Evolutionary conservation across 2,888 invertebrate species (phyloP).

Genomic region (Clostera curtula): DNA sequence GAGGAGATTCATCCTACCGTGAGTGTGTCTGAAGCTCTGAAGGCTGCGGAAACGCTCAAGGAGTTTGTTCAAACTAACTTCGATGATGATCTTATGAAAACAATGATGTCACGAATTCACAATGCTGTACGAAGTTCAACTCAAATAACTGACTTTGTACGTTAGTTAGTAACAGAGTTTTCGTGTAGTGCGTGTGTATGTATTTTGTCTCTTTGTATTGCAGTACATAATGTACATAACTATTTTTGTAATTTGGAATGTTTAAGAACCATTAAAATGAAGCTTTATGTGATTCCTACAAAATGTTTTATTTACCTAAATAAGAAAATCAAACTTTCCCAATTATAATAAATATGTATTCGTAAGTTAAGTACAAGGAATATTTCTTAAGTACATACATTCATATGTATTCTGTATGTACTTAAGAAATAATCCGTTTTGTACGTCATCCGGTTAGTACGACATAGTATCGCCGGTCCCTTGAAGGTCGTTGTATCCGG

Average conservation of each 20-base stretch:
- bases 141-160: slow-evolving; percentile 9
- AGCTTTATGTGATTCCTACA: slow-evolving; percentile 2
- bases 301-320: no score
- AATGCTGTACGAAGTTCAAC: slow-evolving; percentile 17
- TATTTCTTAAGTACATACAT: not conserved
- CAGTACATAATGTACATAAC: slow-evolving; percentile 6
- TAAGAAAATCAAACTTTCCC: no score
- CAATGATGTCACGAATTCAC: slow-evolving; percentile 16
- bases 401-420: not conserved
- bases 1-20: slow-evolving; percentile 11
- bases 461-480: slow-evolving; percentile 4
- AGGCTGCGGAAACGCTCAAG: slow-evolving; percentile 16
- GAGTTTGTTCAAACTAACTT: slow-evolving; percentile 18
- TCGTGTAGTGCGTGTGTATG: not conserved
- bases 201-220: slow-evolving; percentile 3
- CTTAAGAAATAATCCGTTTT: not conserved
- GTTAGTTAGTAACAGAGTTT: slow-evolving; percentile 2
- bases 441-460: slow-evolving; percentile 4
- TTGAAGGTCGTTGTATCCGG: slow-evolving; percentile 7
- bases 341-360: not conserved
- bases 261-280: slow-evolving; percentile 5
- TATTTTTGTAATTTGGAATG: slow-evolving; percentile 4
- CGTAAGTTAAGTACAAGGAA: not conserved
- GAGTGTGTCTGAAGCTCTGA: slow-evolving; percentile 16
- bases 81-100: slow-evolving; percentile 19